phyloP scores from a whole-genome alignment of 1,140 invertebrate species.

The Sesamia nonagrioides region DNA sequence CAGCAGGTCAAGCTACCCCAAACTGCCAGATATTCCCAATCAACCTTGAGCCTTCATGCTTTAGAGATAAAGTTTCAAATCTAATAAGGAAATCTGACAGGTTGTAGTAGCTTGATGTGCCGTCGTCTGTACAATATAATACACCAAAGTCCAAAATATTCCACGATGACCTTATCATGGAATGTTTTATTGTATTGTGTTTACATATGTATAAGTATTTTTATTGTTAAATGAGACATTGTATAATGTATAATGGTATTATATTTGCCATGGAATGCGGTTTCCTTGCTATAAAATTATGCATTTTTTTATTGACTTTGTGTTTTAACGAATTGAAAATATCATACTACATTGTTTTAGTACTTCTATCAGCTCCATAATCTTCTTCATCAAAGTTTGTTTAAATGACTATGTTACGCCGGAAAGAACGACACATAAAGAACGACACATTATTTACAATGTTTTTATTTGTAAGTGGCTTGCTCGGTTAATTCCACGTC shows the following conservation, averaged over 20 bases:
- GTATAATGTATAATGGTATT: no score
- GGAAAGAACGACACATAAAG: neutral
- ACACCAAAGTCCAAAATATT: constrained; percentile 13
- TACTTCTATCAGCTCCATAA: neutral
- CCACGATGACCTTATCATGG: constrained; percentile 8
- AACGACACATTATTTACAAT: neutral
- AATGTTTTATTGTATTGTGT: constrained; percentile 6
- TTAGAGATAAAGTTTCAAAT: no score
- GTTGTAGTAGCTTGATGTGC: no score
- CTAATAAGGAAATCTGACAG: no score
- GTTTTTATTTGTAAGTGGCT: constrained; percentile 21
- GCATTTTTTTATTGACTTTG: no score
- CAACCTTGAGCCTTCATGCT: no score
- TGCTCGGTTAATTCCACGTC: constrained; percentile 21
- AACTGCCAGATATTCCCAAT: no score
- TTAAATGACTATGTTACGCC: neutral
- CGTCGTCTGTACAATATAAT: neutral
- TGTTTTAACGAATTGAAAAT: neutral
- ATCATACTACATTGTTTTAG: neutral
- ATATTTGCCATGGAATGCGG: no score
- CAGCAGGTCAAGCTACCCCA: no score
- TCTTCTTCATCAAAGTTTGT: neutral
- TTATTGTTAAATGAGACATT: neutral
- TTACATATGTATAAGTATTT: no score
- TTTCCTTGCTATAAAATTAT: no score